Base-by-base conservation (phyloP, 2,888 invertebrate species). In the Petrolisthes manimaculis region DNA sequence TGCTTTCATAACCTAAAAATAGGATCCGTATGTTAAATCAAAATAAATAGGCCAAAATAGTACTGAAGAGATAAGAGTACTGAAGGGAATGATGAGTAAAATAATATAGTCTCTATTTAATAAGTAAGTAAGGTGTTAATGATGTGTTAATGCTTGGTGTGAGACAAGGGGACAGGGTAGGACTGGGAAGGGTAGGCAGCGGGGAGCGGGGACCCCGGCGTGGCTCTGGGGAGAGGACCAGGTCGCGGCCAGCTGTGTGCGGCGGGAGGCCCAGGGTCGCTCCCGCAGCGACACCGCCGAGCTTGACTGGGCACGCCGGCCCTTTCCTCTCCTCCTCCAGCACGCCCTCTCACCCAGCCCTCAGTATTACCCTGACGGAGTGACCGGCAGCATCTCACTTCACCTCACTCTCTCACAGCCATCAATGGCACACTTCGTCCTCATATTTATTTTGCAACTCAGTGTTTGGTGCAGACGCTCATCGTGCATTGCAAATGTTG, bases 351-450 rank as follows among this genome's bases (percentile, higher is more conserved):
- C 55, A 24, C 75, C 24, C 37, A 55, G 83, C 56, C 61, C 84
- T 84, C 84, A 84, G 84, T 84, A 21, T 77, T 77, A 84, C 77
- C 84, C 84, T 84, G 84, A 84, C 84, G 84, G 77, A 84, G 84
- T 84, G 84, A 84, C 61, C 61, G 84, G 61, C 61, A 84, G 77
- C 77, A 84, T n/a, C 84, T 21, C 84, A 37, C 77, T 51, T 53
- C 2, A n/a, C n/a, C n/a, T n/a, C n/a, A n/a, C n/a, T n/a, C n/a
- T n/a, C n/a, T n/a, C n/a, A n/a, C n/a, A n/a, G n/a, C n/a, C n/a
- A n/a, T n/a, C n/a, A n/a, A n/a, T n/a, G n/a, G n/a, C n/a, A n/a
- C n/a, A n/a, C n/a, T n/a, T n/a, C n/a, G n/a, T n/a, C n/a, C n/a
- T n/a, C n/a, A n/a, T n/a, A n/a, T n/a, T n/a, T n/a, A n/a, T n/a